phyloP scores from a whole-genome alignment of 2,888 invertebrate genomes.

The Cephus nigrinus region DNA sequence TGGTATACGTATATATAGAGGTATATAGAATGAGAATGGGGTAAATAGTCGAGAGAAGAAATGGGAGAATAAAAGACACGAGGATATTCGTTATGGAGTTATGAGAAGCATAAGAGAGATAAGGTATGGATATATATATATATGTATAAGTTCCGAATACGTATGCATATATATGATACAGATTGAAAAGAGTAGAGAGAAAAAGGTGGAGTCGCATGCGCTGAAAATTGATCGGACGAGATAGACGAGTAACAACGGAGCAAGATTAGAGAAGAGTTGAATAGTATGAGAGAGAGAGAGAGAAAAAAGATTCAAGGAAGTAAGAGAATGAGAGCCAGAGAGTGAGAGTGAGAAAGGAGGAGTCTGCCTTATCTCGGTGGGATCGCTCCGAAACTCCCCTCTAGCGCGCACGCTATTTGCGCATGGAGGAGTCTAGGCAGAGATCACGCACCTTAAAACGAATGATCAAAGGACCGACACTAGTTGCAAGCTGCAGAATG shows the following conservation, averaged over 20 bases:
- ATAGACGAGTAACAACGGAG: neutral
- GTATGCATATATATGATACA: too few species aligned
- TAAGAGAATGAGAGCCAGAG: conserved; percentile 2
- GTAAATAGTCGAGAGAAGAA: neutral
- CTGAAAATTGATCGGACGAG: conserved; percentile 5
- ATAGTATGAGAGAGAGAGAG: conserved; percentile 2
- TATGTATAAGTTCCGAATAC: too few species aligned
- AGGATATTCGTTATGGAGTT: too few species aligned
- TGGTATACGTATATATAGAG: neutral
- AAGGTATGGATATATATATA: too few species aligned
- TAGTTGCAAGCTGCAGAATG: conserved; percentile 57
- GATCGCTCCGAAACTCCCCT: conserved; percentile 53
- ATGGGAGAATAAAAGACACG: too few species aligned
- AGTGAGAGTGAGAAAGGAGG: conserved; percentile 2
- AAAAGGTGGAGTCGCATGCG: conserved; percentile 10
- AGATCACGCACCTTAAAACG: conserved; percentile 34
- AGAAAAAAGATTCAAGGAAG: neutral
- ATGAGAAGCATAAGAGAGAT: too few species aligned
- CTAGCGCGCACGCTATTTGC: conserved; percentile 24
- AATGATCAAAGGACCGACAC: conserved; percentile 40
- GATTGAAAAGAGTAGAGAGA: too few species aligned
- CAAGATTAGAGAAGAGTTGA: neutral
- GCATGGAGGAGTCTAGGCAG: conserved; percentile 49
- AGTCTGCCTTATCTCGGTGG: conserved; percentile 24
- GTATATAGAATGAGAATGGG: neutral